Evolutionary conservation across 2,113 vertebrate species (phyloP).

Genomic region (Stegastes partitus): DNA sequence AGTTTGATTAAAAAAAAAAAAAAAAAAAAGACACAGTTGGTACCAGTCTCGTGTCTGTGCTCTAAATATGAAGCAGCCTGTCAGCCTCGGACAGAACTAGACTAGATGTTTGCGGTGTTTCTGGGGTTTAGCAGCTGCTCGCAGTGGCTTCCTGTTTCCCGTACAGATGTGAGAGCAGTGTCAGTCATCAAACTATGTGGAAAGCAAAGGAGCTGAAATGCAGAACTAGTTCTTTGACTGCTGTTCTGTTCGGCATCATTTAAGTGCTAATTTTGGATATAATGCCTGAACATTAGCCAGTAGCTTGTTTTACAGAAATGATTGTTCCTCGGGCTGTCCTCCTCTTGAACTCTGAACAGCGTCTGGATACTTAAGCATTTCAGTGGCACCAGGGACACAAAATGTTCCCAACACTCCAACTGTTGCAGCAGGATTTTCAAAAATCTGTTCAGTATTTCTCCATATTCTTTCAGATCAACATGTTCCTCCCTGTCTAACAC

Average conservation of each 20-base stretch:
- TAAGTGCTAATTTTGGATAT: neutral
- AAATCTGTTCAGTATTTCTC: conserved; percentile 40
- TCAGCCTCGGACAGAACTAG: too few species aligned
- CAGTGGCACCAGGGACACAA: conserved; percentile 12
- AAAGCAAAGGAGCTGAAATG: neutral
- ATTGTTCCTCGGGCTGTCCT: conserved; percentile 18
- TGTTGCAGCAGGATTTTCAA: conserved; percentile 19
- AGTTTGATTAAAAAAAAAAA: too few species aligned
- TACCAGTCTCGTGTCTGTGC: too few species aligned
- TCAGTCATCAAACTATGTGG: too few species aligned
- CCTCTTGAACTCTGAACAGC: conserved; percentile 39
- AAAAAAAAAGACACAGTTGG: too few species aligned
- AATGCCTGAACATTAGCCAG: neutral
- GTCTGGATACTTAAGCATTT: conserved; percentile 6
- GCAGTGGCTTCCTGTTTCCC: too few species aligned
- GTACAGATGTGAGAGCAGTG: too few species aligned
- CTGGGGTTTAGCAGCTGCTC: too few species aligned
- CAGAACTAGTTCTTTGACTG: neutral
- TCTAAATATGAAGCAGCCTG: too few species aligned
- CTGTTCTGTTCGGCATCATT: neutral
- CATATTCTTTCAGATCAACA: conserved; percentile 38
- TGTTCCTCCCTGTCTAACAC: conserved; percentile 44
- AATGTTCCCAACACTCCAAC: conserved; percentile 21
- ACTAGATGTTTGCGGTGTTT: too few species aligned
- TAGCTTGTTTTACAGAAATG: neutral